A percentile compares a stretch with the other conserved stretches of the same genome.
These are phyloP conservation scores for Notothenia coriiceps DNA, from an alignment of 2,113 vertebrate genomes.

Conservation along the genomic window DNA sequence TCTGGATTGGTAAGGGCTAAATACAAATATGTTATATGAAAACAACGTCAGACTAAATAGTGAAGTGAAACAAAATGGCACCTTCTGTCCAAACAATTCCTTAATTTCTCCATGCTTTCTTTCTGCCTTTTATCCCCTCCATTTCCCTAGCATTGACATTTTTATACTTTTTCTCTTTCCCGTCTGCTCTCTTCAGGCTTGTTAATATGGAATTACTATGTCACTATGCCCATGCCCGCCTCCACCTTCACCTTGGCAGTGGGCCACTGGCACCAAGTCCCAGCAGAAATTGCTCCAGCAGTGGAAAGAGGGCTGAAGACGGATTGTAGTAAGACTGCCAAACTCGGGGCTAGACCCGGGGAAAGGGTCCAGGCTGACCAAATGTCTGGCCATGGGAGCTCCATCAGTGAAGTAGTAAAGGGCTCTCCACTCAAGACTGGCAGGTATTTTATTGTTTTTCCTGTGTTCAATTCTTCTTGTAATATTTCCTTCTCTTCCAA, in stretches of 20 bases:
- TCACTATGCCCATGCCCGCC: constrained; percentile 98
- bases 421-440: constrained; percentile 65
- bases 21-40: neutral
- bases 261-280: constrained; percentile 90
- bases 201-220: constrained; percentile 92
- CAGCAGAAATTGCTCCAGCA: constrained; percentile 58
- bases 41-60: neutral
- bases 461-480: constrained; percentile 47
- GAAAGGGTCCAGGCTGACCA: constrained; percentile 39
- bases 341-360: constrained; percentile 11
- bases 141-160: constrained; percentile 29
- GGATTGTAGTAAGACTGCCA: constrained; percentile 20
- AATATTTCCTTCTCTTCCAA: constrained; percentile 48
- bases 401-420: constrained; percentile 50
- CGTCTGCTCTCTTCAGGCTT: constrained; percentile 78
- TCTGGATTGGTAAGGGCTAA: neutral
- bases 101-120: neutral
- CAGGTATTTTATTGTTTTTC: constrained; percentile 85
- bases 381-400: constrained; percentile 53
- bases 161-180: constrained; percentile 42
- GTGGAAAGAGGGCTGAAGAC: constrained; percentile 30
- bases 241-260: constrained; percentile 96
- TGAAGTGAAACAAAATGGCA: neutral
- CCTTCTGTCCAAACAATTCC: neutral
- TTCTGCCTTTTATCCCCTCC: neutral